Percentiles rank a stretch among this genome's conserved stretches.
Evolutionary conservation across 2,113 vertebrate genomes (phyloP).

Genomic region (Engystomops pustulosus): DNA sequence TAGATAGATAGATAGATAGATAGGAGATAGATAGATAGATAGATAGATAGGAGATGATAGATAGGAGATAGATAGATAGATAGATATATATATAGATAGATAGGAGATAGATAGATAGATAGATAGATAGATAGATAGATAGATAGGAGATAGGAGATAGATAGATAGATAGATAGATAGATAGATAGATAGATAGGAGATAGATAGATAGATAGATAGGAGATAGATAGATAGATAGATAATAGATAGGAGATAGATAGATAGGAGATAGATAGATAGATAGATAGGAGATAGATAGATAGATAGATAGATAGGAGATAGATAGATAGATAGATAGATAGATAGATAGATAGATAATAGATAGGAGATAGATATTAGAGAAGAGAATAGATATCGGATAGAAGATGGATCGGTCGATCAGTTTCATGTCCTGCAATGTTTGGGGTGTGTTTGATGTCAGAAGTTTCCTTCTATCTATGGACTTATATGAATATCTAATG

Average conservation of each 20-base stretch:
- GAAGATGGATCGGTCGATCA: too few species aligned
- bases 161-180: not conserved
- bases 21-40: too few species aligned
- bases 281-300: not conserved
- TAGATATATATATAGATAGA: too few species aligned
- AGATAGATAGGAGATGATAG: too few species aligned
- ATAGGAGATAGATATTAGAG: too few species aligned
- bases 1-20: too few species aligned
- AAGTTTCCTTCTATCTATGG: not conserved
- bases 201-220: not conserved
- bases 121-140: not conserved
- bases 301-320: not conserved
- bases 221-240: slow-evolving; percentile 6
- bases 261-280: not conserved
- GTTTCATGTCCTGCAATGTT: too few species aligned
- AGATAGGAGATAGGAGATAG: not conserved
- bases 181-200: not conserved
- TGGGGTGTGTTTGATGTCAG: not conserved
- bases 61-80: too few species aligned
- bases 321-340: not conserved
- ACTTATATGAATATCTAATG: slow-evolving; percentile 2
- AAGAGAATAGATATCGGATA: too few species aligned
- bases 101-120: too few species aligned
- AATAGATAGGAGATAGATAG: not conserved
- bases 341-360: not conserved